phyloP scores from a whole-genome alignment of 2,888 invertebrate species.

The Troides aeacus region DNA sequence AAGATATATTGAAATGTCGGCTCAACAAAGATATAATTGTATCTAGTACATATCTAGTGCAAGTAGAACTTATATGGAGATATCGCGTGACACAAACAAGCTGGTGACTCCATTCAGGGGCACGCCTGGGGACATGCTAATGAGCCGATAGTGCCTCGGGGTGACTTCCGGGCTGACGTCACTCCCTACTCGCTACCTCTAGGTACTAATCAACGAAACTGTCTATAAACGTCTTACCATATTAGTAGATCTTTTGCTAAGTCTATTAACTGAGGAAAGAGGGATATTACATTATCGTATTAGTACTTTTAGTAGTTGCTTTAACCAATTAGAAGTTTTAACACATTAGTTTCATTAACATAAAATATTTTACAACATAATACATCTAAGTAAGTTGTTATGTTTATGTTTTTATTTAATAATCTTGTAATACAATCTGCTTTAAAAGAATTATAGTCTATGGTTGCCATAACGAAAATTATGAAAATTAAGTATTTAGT shows the following conservation, averaged over 20 bases:
- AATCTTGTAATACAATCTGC: no score
- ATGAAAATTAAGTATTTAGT: no score
- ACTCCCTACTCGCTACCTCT: constrained; percentile 4
- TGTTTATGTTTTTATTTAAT: no score
- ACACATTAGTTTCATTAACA: no score
- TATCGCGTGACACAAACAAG: constrained; percentile 18
- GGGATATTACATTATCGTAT: background rate
- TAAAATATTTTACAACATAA: no score
- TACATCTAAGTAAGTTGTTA: no score
- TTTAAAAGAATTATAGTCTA: no score
- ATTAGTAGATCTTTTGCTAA: background rate
- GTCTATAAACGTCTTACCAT: background rate
- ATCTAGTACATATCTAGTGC: constrained; percentile 6
- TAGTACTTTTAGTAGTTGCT: background rate
- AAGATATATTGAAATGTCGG: constrained; percentile 15
- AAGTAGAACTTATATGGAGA: constrained; percentile 11
- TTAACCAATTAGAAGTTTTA: no score
- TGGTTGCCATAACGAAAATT: no score
- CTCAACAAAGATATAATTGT: constrained; percentile 12
- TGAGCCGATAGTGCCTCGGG: constrained; percentile 43
- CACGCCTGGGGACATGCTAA: constrained; percentile 43
- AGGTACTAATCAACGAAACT: background rate
- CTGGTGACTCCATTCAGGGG: constrained; percentile 19
- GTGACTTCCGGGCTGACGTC: constrained; percentile 37
- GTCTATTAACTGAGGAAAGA: background rate